Base-by-base conservation (phyloP, 2,888 invertebrate genomes). In the Drosophila emarginata region DNA sequence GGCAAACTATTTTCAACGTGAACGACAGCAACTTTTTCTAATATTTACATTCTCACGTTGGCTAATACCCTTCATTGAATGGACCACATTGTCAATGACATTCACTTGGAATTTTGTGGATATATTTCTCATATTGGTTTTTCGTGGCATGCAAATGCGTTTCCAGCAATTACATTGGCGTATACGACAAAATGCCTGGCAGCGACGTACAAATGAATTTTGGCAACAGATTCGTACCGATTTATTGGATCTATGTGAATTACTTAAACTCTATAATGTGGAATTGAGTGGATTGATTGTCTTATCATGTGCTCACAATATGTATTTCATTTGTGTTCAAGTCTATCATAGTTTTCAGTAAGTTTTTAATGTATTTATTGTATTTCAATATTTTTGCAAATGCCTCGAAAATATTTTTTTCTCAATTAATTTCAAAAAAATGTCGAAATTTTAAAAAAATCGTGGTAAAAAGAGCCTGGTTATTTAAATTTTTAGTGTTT, bases 71-170 rank as follows among this genome's bases (percentile, higher is more conserved):
- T 67, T 91, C 14, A 60, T 87, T 23, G 87, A 86, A 79, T 91
- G 91, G 90, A 78, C 89, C 12, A 90, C 89, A n/a, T 67, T 91
- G 28, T 76, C 89, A 5, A 94, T 94, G 54, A 95, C 95, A 0
- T 94, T 95, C 62, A 92, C 94, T 0, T 96, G 95, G 95, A 95
- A 95, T 87, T 95, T 94, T 71, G 94, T 95, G 79, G 96, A 96
- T 79, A 91, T 95, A 59, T 94, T 96, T 61, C 93, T 96, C 14
- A 94, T 95, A 65, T 87, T 95, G 5, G 92, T 95, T 40, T 95
- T 95, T 83, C 93, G 94, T 78, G 94, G 94, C 0, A 89, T 96
- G 32, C 92, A 94, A 1, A 93, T 94, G 18, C 93, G 95, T 45
- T 95, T 96, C 79, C 92, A 93, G 61, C 94, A 94, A 81, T 85